Evolutionary conservation across 1,140 invertebrate species (phyloP).

Genomic region (Conus betulinus): DNA sequence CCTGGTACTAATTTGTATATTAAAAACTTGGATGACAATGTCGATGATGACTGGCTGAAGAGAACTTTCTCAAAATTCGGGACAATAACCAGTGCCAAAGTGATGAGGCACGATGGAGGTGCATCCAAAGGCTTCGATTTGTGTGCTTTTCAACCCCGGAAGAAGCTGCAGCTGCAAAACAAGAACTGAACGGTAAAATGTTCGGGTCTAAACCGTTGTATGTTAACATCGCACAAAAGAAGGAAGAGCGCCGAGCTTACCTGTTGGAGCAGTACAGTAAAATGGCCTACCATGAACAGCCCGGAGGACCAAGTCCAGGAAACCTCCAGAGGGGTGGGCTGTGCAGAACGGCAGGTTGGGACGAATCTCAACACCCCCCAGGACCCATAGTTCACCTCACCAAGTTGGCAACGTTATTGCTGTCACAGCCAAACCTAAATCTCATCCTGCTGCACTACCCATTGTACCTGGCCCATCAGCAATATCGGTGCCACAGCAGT

Average conservation of each 20-base stretch:
- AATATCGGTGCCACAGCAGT: background rate
- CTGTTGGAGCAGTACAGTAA: conserved; percentile 93
- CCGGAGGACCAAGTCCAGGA: too few species aligned
- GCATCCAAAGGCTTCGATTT: conserved; percentile 94
- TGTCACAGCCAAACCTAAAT: background rate
- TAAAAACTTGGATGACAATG: conserved; percentile 97
- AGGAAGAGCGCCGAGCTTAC: conserved; percentile 98
- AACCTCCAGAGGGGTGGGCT: too few species aligned
- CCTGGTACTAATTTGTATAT: conserved; percentile 96
- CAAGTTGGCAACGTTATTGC: background rate
- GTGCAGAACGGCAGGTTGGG: too few species aligned
- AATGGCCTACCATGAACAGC: background rate
- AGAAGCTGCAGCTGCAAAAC: conserved; percentile 98
- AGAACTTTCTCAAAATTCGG: conserved; percentile 96
- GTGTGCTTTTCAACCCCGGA: conserved; percentile 98
- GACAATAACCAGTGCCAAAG: conserved; percentile 97
- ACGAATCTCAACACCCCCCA: background rate
- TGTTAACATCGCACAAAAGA: conserved; percentile 97
- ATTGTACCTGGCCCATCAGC: background rate
- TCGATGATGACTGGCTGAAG: conserved; percentile 94
- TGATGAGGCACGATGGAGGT: conserved; percentile 76
- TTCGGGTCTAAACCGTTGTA: conserved; percentile 98
- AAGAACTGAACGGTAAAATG: conserved; percentile 97
- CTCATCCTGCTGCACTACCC: background rate
- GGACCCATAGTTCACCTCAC: background rate